These are phyloP conservation scores for Mesoligia furuncula DNA, from an alignment of 2,888 invertebrate species.

Conservation along the genomic window DNA sequence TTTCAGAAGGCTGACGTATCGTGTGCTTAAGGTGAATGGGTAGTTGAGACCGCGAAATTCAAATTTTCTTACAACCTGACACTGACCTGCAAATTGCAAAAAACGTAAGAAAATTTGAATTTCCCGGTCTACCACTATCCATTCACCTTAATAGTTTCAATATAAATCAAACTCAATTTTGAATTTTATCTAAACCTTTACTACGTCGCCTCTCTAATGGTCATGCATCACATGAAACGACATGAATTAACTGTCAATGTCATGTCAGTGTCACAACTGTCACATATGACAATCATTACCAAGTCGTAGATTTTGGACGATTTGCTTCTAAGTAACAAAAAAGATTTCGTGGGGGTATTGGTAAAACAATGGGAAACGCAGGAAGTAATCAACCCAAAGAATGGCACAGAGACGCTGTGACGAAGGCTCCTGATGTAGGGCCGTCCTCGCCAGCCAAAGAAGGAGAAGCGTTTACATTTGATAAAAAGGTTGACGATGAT, in stretches of 20 bases:
- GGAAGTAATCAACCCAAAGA: constrained; percentile 94
- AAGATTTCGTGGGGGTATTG: constrained; percentile 15
- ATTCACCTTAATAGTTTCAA: background rate
- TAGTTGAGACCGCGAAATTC: too few relatives aligned
- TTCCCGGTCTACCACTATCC: too few relatives aligned
- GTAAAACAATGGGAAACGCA: constrained; percentile 93
- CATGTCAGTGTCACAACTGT: constrained; percentile 29
- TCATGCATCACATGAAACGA: background rate
- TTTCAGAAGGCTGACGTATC: background rate
- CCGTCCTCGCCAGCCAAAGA: constrained; percentile 90
- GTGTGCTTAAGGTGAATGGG: too few relatives aligned
- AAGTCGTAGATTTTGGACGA: constrained; percentile 34
- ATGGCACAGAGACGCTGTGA: constrained; percentile 92
- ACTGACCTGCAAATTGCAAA: too few relatives aligned
- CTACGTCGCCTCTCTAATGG: background rate
- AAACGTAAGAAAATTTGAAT: too few relatives aligned
- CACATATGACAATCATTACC: constrained; percentile 10
- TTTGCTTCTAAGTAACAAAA: constrained; percentile 23
- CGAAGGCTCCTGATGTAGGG: constrained; percentile 81
- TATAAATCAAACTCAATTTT: background rate
- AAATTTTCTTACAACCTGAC: too few relatives aligned
- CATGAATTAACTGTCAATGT: constrained; percentile 9
- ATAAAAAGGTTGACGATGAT: constrained; percentile 94
- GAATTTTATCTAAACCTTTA: background rate
- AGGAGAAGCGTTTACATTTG: constrained; percentile 96